Percentiles rank a stretch among this genome's conserved stretches.
phyloP scores from a whole-genome alignment of 2,113 vertebrate species.

The Empidonax traillii region DNA sequence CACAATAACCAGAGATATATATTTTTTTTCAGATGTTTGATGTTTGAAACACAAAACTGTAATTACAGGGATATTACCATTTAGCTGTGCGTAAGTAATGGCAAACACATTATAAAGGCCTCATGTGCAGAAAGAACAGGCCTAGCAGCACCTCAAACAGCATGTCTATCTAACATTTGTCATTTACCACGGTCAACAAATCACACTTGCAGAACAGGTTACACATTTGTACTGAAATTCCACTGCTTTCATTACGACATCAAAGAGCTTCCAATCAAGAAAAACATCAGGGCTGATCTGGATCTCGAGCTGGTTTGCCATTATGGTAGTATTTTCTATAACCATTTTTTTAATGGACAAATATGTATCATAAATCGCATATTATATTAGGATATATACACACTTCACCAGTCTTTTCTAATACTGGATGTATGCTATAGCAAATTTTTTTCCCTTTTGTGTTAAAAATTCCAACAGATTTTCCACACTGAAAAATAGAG shows the following conservation, averaged over 20 bases:
- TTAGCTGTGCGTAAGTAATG: background rate
- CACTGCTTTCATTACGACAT: constrained; percentile 13
- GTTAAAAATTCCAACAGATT: background rate
- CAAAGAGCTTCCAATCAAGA: background rate
- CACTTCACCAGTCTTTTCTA: background rate
- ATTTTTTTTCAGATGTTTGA: background rate
- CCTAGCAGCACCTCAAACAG: background rate
- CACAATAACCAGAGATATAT: background rate
- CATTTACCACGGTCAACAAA: background rate
- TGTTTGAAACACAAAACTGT: constrained; percentile 7
- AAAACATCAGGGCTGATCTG: background rate
- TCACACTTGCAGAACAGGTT: constrained; percentile 37
- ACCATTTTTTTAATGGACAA: background rate
- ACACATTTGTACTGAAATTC: background rate
- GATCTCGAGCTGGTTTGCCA: background rate
- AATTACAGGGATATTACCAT: constrained; percentile 38
- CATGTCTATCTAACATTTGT: background rate
- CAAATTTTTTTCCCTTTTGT: background rate
- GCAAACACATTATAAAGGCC: background rate
- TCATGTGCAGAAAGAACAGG: background rate
- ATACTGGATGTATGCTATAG: background rate
- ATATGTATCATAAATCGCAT: background rate
- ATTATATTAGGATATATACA: background rate
- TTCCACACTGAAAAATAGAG: background rate
- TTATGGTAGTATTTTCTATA: background rate